These are phyloP conservation scores for Hyla sarda DNA, from an alignment of 2,113 vertebrate genomes.

Conservation along the genomic window DNA sequence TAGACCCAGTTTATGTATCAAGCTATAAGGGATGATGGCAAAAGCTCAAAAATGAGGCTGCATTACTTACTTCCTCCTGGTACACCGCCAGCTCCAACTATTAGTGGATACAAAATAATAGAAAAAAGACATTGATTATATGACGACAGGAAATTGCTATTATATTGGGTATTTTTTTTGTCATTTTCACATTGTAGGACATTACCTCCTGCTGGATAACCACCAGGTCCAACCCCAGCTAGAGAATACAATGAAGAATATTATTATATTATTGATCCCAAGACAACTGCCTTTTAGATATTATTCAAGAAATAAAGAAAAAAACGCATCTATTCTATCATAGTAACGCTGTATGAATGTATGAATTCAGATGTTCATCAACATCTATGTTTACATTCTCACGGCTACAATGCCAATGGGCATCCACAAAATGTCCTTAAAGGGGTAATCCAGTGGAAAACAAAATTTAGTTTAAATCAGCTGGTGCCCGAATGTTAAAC, in stretches of 20 bases:
- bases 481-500: no score
- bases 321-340: no score
- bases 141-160: neutral
- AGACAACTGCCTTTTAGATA: neutral
- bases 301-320: neutral
- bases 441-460: no score
- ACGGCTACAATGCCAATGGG: neutral
- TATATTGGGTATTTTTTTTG: neutral
- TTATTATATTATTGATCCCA: neutral
- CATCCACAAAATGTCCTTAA: no score
- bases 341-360: no score
- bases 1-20: neutral
- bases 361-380: neutral
- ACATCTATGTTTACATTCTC: neutral
- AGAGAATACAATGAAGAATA: neutral
- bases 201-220: conserved; percentile 18
- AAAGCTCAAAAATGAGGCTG: neutral
- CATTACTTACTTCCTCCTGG: conserved; percentile 33
- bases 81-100: conserved; percentile 12
- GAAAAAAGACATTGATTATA: neutral
- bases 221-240: conserved; percentile 34
- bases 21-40: neutral
- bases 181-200: neutral
- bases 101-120: neutral
- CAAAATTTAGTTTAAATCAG: no score